A percentile compares a stretch with the other conserved stretches of the same genome.
Conservation (phyloP, 2,113 vertebrate genomes). For the Hyaena hyaena region DNA sequence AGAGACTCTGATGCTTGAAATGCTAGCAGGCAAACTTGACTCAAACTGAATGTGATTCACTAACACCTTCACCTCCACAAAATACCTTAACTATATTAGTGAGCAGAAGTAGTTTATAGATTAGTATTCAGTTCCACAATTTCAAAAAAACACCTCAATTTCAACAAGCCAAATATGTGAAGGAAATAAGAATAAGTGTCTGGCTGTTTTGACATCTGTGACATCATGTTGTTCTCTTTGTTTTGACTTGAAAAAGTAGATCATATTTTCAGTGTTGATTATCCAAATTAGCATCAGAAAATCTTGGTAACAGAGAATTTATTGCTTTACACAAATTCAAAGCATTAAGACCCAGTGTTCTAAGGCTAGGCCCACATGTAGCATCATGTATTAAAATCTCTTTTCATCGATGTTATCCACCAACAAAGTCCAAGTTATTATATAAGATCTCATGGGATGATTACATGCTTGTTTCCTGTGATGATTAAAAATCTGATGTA, state of each 20-base stretch:
- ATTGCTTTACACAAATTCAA: conserved; percentile 50
- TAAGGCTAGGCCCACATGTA: not conserved
- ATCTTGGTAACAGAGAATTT: not conserved
- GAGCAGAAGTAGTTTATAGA: not conserved
- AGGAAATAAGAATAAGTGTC: conserved; percentile 67
- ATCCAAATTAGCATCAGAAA: conserved; percentile 70
- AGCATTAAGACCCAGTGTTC: not conserved
- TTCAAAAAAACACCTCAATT: conserved; percentile 51
- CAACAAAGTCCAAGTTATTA: not conserved
- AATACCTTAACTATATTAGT: not conserved
- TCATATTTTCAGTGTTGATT: conserved; percentile 66
- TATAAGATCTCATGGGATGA: not conserved
- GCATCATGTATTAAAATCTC: not conserved
- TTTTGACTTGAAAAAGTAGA: conserved; percentile 72
- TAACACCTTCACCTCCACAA: not conserved
- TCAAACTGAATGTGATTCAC: conserved; percentile 32
- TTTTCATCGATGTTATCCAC: conserved; percentile 20
- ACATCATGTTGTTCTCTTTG: conserved; percentile 66
- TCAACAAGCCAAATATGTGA: conserved; percentile 57
- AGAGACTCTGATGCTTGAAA: not conserved
- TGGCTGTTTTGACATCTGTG: conserved; percentile 60
- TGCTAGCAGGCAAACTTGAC: not conserved
- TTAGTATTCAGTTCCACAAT: not conserved
- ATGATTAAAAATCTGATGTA: not conserved
- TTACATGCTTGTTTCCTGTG: not conserved